phyloP scores from a whole-genome alignment of 2,113 vertebrate species.

The Thunnus thynnus region DNA sequence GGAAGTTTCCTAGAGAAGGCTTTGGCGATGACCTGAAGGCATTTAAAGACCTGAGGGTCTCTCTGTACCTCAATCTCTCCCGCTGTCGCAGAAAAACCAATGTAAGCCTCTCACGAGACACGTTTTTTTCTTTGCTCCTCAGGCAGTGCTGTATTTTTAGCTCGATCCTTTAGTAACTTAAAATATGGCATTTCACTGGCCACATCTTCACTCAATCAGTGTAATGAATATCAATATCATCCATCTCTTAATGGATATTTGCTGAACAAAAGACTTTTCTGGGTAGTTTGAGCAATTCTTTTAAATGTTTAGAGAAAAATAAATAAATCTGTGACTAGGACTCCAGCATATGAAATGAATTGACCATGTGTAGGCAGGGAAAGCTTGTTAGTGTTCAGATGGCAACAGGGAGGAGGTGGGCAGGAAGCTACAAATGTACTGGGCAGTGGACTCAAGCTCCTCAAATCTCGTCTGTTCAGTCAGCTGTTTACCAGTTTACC shows the following conservation, averaged over 20 bases:
- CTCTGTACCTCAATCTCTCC: constrained; percentile 95
- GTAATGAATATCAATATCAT: constrained; percentile 17
- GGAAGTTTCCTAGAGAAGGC: constrained; percentile 97
- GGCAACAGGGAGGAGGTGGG: constrained; percentile 16
- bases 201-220: constrained; percentile 6
- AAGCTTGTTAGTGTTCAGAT: constrained; percentile 50
- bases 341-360: constrained; percentile 27
- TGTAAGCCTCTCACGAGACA: constrained; percentile 82
- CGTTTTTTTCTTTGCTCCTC: constrained; percentile 5
- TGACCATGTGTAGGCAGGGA: constrained; percentile 40
- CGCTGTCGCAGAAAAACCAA: constrained; percentile 99
- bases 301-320: constrained; percentile 23
- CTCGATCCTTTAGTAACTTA: neutral
- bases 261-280: neutral
- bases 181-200: neutral
- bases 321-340: neutral
- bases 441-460: constrained; percentile 24
- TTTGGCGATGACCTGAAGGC: constrained; percentile 96
- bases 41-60: constrained; percentile 95
- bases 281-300: neutral
- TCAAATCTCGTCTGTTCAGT: constrained; percentile 28
- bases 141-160: constrained; percentile 6
- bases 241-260: constrained; percentile 7
- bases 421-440: constrained; percentile 7
- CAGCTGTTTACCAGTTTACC: no score